phyloP scores from a whole-genome alignment of 1,140 invertebrate genomes.

The Chionoecetes opilio region DNA sequence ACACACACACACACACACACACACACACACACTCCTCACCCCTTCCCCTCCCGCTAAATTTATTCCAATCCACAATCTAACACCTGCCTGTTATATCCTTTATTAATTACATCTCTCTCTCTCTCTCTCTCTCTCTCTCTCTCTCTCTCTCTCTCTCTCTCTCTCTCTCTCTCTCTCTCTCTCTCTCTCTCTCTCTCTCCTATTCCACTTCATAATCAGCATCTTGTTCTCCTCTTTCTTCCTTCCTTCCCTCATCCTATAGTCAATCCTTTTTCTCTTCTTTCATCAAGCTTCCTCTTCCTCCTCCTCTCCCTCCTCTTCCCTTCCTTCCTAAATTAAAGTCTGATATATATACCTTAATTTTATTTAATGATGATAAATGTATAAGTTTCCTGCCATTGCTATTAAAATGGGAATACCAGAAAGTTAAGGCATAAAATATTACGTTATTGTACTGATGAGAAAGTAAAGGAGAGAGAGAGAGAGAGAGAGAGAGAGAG shows the following conservation, averaged over 20 bases:
- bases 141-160: conserved; percentile 21
- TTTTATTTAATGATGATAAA: no score
- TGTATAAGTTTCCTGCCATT: no score
- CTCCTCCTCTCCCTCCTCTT: background rate
- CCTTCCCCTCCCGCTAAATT: background rate
- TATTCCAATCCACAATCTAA: background rate
- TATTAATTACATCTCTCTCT: background rate
- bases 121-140: background rate
- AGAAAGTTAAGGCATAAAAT: background rate
- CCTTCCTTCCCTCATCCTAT: conserved; percentile 10
- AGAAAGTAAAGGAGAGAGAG: conserved; percentile 40
- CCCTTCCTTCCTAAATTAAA: background rate
- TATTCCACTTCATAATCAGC: background rate
- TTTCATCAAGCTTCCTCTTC: no score
- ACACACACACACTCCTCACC: conserved; percentile 20
- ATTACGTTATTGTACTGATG: background rate
- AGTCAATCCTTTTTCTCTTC: no score
- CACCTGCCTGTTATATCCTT: background rate
- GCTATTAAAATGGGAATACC: no score
- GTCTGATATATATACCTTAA: no score
- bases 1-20: conserved; percentile 36
- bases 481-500: background rate
- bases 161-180: conserved; percentile 24
- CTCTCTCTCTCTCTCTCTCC: background rate
- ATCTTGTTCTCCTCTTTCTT: background rate